Evolutionary conservation across 1,140 invertebrate genomes (phyloP).

Genomic region (Drosophila guanche): DNA sequence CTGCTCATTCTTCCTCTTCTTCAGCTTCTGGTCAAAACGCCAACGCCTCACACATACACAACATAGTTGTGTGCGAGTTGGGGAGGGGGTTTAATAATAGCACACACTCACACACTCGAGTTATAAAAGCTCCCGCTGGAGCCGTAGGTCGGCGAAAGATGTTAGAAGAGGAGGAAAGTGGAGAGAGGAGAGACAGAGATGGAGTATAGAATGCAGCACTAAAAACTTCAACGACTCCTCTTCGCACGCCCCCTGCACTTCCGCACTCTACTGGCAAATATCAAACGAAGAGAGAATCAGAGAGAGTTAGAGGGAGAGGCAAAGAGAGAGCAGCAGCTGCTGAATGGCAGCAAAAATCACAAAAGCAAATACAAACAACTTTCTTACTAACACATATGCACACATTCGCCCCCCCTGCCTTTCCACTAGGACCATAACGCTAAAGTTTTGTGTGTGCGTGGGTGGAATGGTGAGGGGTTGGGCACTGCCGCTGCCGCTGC

Average conservation of each 20-base stretch:
- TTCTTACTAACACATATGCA: constrained; percentile 52
- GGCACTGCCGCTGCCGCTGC: constrained; percentile 34
- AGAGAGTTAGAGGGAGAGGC: not conserved
- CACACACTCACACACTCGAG: constrained; percentile 43
- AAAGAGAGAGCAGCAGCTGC: constrained; percentile 24
- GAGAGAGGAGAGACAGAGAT: constrained; percentile 29
- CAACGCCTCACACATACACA: constrained; percentile 68
- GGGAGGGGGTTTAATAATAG: constrained; percentile 75
- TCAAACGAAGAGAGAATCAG: constrained; percentile 34
- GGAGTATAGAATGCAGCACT: constrained; percentile 63
- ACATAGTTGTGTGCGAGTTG: constrained; percentile 55
- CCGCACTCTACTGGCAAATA: constrained; percentile 72
- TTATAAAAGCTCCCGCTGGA: constrained; percentile 77
- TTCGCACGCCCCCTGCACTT: too few species aligned
- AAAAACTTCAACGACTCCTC: constrained; percentile 66
- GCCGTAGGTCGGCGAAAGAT: constrained; percentile 3
- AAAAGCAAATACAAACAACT: constrained; percentile 71
- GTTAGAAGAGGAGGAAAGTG: constrained; percentile 8
- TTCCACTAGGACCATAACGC: constrained; percentile 17
- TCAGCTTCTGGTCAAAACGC: constrained; percentile 61
- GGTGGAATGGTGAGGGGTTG: constrained; percentile 12
- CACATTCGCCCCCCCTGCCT: constrained; percentile 3
- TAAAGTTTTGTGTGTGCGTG: constrained; percentile 9
- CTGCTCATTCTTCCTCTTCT: constrained; percentile 25
- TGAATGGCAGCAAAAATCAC: constrained; percentile 51